Evolutionary conservation across 2,888 invertebrate species (phyloP).

Genomic region (Colostygia pectinataria): DNA sequence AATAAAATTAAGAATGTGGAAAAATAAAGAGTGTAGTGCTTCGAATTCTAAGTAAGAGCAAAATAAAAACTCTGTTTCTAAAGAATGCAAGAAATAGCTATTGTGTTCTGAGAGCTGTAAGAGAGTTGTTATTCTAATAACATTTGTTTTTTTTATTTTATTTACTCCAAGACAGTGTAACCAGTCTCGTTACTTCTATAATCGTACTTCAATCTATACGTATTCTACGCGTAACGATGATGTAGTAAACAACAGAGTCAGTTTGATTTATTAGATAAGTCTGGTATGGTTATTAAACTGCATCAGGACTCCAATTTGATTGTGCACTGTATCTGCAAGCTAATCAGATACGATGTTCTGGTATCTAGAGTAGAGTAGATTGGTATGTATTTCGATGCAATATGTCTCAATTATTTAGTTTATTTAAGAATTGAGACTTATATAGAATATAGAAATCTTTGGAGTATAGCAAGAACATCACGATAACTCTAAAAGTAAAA

Average conservation of each 20-base stretch:
- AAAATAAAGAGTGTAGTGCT: slow-evolving; percentile 14
- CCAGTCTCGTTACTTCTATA: too few species aligned
- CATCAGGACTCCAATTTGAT: slow-evolving; percentile 59
- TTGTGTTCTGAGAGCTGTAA: background rate
- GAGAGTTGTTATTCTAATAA: background rate
- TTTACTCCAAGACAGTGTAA: too few species aligned
- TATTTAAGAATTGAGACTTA: too few species aligned
- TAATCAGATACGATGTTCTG: slow-evolving; percentile 31
- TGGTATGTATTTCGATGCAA: slow-evolving; percentile 3
- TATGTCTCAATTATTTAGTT: background rate
- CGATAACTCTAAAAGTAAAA: too few species aligned
- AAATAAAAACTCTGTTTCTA: slow-evolving; percentile 1
- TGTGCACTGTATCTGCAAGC: slow-evolving; percentile 38
- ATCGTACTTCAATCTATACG: too few species aligned
- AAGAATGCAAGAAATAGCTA: background rate
- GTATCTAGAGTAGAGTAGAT: slow-evolving; percentile 3
- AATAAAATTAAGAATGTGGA: slow-evolving; percentile 28
- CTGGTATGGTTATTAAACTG: slow-evolving; percentile 69
- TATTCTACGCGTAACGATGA: slow-evolving; percentile 42
- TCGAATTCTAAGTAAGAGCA: slow-evolving; percentile 3
- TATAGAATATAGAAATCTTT: too few species aligned
- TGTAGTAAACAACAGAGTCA: slow-evolving; percentile 73
- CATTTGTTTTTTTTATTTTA: too few species aligned
- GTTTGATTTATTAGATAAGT: slow-evolving; percentile 71
- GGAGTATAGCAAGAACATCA: too few species aligned